Percentiles rank a stretch among this genome's conserved stretches.
Evolutionary conservation across 1,140 invertebrate species (phyloP).

Genomic region (Cataglyphis hispanica): DNA sequence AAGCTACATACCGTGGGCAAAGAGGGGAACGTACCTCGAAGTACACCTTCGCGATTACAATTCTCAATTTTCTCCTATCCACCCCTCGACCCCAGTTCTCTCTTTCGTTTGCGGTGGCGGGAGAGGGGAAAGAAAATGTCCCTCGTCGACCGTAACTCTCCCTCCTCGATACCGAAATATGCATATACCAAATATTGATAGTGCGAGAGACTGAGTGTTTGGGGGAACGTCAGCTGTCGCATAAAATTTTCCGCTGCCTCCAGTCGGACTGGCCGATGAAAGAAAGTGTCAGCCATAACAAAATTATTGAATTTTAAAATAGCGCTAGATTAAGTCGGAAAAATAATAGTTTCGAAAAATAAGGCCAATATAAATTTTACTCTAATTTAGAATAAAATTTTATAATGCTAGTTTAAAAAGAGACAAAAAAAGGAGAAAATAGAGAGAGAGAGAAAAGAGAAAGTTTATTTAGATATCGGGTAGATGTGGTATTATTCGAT

Average conservation of each 20-base stretch:
- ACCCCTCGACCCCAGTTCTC: conserved; percentile 17
- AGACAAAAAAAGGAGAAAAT: neutral
- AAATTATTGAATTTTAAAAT: neutral
- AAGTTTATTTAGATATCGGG: neutral
- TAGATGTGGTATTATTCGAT: neutral
- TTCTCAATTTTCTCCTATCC: conserved; percentile 26
- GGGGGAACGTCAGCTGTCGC: conserved; percentile 9
- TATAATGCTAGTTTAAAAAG: neutral
- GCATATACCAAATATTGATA: conserved; percentile 75
- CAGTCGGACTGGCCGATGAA: conserved; percentile 31
- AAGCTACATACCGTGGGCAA: conserved; percentile 73
- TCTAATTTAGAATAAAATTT: neutral
- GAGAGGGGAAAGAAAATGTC: neutral
- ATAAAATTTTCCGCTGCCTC: conserved; percentile 65
- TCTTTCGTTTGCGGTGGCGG: conserved; percentile 18
- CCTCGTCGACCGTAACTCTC: conserved; percentile 59
- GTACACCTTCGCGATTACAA: conserved; percentile 78
- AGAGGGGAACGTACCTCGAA: conserved; percentile 71
- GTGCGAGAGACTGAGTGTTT: conserved; percentile 59
- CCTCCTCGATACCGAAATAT: conserved; percentile 67
- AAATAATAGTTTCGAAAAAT: neutral
- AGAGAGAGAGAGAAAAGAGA: neutral
- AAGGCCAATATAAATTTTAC: neutral
- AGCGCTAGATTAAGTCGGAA: neutral
- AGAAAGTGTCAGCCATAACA: conserved; percentile 42